Evolutionary conservation across 2,797 vertebrate species (phyloP), one percentile per base, ranked within the genome.

Genomic region (Sebastes hubbsi): DNA sequence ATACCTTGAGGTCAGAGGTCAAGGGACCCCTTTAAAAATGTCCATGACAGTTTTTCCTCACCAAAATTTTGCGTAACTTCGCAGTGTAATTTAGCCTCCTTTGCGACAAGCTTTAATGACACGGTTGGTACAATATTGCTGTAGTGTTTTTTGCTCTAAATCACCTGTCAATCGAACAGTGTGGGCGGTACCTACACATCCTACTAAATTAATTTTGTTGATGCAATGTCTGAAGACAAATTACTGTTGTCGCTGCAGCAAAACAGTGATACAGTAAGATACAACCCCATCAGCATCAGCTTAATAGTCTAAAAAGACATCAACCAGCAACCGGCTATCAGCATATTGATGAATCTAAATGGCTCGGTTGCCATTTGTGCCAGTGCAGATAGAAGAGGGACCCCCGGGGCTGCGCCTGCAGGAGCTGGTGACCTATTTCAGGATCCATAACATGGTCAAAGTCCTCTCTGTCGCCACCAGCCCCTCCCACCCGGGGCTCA

Each of bases 401-500:
- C 70, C 61, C 30, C 12, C 8, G 62, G 58, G 81, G 38, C 62
- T 16, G 24, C 2, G 78, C 84, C 82, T 52, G 64, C 36, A 81
- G 88, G 82, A 56, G 81, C 82, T 64, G 52, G 1, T 91, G 93
- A 90, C 93, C 92, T 89, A 91, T 82, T 92, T 95, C 73, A 84
- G 79, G 67, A 85, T 87, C 76, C 75, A 76, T 91, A 91, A 83
- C 75, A 4, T 82, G 75, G 73, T 80, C 74, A 75, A 46, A 87
- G 84, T 85, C n/a, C n/a, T n/a, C n/a, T n/a, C n/a, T n/a, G n/a
- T 70, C 25, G 1, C 60, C 61, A 25, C 59, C 71, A 11, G 29
- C 80, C 65, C 78, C 78, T 64, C 75, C 69, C 32, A 56, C 36
- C 2, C 0, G 13, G 59, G 6, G 61, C 27, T 61, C n/a, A 1